Evolutionary conservation across 1,140 invertebrate species (phyloP).

Genomic region (Trichonephila inaurata): DNA sequence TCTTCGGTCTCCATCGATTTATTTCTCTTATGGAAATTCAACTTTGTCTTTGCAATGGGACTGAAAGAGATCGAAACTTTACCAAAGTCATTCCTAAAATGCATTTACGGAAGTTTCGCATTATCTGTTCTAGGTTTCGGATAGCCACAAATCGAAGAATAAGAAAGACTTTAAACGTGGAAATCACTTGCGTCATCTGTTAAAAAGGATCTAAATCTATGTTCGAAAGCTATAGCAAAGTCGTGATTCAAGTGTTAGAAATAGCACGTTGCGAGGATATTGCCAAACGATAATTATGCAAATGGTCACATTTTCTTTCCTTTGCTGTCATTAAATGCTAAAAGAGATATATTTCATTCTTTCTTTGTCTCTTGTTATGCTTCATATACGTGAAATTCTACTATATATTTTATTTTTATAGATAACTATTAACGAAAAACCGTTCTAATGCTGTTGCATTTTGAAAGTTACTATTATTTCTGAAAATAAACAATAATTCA

Average conservation of each 20-base stretch:
- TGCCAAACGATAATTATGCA: neutral
- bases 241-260: neutral
- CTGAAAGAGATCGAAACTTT: constrained; percentile 14
- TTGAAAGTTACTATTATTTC: too few species aligned
- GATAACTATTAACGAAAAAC: too few species aligned
- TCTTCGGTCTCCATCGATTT: neutral
- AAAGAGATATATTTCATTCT: neutral
- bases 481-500: too few species aligned
- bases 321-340: neutral
- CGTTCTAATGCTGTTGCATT: too few species aligned
- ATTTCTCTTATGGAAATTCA: constrained; percentile 6
- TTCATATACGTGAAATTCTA: neutral
- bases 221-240: neutral
- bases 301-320: neutral
- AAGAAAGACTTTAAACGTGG: neutral
- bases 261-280: neutral
- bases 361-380: neutral
- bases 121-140: neutral
- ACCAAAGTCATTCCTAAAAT: neutral
- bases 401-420: neutral
- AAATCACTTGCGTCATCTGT: constrained; percentile 1
- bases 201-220: neutral
- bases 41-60: neutral
- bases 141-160: neutral
- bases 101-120: neutral